Evolutionary conservation across 2,113 vertebrate species (phyloP), one percentile per base, ranked within the genome.

Genomic region (Psittacus erithacus): DNA sequence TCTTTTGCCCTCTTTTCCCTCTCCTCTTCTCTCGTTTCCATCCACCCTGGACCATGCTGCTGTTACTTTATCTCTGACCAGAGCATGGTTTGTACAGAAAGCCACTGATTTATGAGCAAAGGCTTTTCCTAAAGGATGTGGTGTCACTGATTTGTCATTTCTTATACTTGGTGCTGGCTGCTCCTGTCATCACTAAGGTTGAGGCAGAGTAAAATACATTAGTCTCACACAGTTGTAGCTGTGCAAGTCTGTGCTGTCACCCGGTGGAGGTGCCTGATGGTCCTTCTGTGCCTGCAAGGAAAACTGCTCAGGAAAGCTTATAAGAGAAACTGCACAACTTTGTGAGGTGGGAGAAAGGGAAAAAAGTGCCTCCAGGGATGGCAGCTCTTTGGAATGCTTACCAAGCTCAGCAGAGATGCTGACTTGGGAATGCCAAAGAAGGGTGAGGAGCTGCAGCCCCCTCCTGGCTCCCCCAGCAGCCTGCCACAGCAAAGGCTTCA

Each of bases 261-360:
- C 10, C 0, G 4, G 39, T 1, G 6, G 52, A 43, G 7, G 18
- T 9, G 68, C 11, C 35, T 1, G 2, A 11, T 1, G 59, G 19
- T 39, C 19, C 29, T 64, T 68, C 69, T 22, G 69, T 44, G 7
- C 52, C n/a, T 5, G 0, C 52, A 14, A 31, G 50, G 60, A n/a
- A 9, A 80, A 33, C 27, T 0, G 1, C 10, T 10, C 0, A 1
- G 23, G 57, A 41, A 20, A 39, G 74, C 46, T n/a, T 10, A 3
- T 4, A 20, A 2, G 18, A 28, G 25, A 78, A 93, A 28, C 50
- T 2, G 18, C 50, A 8, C 18, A 4, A 20, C 50, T 44, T 35
- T 35, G 44, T 49, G 64, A 65, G 82, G 38, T 4, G n/a, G 38
- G 31, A 90, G 63, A 39, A 49, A 28, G 38, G 59, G n/a, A 35